Evolutionary conservation across 1,140 invertebrate species (phyloP), one percentile per base, ranked within the genome.

Genomic region (Drosophila kikkawai): DNA sequence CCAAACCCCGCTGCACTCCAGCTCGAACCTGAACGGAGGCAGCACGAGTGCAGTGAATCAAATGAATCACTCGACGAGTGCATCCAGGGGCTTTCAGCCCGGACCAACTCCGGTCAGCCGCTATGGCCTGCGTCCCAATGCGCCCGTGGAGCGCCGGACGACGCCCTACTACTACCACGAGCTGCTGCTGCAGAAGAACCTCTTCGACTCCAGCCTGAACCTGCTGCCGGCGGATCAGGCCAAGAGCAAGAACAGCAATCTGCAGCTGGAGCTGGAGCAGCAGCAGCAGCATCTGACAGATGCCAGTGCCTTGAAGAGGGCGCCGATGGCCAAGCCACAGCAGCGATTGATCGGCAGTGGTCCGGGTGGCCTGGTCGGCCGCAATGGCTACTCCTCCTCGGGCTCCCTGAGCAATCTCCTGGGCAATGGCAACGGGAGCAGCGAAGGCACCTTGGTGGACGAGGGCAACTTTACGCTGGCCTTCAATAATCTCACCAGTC

Each of bases 121-220:
- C 53, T 69, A 64, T 60, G 86, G 81, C 47, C 73, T 80, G 41
- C 83, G 91, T 41, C 65, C 75, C 19, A 73, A 73, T 60, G 67
- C 64, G 19, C 73, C 76, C 22, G 79, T 87, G 32, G 92, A 93
- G 60, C 79, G 79, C 2, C 91, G 92, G 15, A 88, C 80, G 53
- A 93, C 88, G 53, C 91, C 92, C 44, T 93, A 93, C 59, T 93
- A 93, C 70, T 93, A 93, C 66, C 91, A 93, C 61, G 92, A 92
- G 65, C 63, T 92, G 50, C 45, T 91, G 55, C 55, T 91, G 57
- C 84, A 92, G 45, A 91, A 91, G 73, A 78, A 88, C 11, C 76
- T 92, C 32, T 92, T 92, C 57, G 91, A 92, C 70, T 93, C 92
- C 26, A 92, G 84, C 57, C 56, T 92, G 57, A 92, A 92, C 78